Evolutionary conservation across 1,140 invertebrate species (phyloP).

Genomic region (Drosophila neocordata): DNA sequence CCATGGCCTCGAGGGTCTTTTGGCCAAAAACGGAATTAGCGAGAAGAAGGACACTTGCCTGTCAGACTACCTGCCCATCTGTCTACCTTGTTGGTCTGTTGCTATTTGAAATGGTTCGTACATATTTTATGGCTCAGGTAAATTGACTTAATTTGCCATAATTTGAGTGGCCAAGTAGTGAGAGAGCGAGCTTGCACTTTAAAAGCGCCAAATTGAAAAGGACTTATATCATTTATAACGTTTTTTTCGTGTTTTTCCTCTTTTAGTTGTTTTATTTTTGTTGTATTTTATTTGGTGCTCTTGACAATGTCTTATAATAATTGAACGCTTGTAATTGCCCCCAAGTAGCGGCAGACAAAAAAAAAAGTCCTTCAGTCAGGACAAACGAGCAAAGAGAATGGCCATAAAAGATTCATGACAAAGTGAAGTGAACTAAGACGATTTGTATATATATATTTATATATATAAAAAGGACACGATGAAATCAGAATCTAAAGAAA

Average conservation of each 20-base stretch:
- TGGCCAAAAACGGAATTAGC: slow-evolving; percentile 59
- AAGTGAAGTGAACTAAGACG: slow-evolving; percentile 69
- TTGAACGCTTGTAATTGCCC: slow-evolving; percentile 82
- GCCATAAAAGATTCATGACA: slow-evolving; percentile 71
- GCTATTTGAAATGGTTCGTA: slow-evolving; percentile 50
- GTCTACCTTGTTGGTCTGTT: slow-evolving; percentile 33
- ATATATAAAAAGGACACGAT: slow-evolving; percentile 37
- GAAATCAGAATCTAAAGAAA: slow-evolving; percentile 24
- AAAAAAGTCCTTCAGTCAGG: slow-evolving; percentile 37
- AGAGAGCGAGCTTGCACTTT: slow-evolving; percentile 42
- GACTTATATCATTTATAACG: slow-evolving; percentile 45
- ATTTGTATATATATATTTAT: slow-evolving; percentile 52
- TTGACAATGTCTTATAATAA: slow-evolving; percentile 81
- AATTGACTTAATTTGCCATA: slow-evolving; percentile 78
- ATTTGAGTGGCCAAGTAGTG: slow-evolving; percentile 48
- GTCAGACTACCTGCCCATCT: slow-evolving; percentile 12
- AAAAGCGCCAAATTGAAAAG: slow-evolving; percentile 72
- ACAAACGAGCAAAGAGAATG: slow-evolving; percentile 38
- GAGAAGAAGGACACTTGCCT: slow-evolving; percentile 51
- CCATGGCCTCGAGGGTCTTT: slow-evolving; percentile 43
- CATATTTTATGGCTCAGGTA: slow-evolving; percentile 76
- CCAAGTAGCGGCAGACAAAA: slow-evolving; percentile 51
- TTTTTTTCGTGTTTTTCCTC: slow-evolving; percentile 1
- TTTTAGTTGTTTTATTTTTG: no score
- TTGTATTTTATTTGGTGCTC: slow-evolving; percentile 23